Percentiles rank a stretch among this genome's conserved stretches.
phyloP scores from a whole-genome alignment of 2,888 invertebrate species.

The Temnothorax ravouxi region DNA sequence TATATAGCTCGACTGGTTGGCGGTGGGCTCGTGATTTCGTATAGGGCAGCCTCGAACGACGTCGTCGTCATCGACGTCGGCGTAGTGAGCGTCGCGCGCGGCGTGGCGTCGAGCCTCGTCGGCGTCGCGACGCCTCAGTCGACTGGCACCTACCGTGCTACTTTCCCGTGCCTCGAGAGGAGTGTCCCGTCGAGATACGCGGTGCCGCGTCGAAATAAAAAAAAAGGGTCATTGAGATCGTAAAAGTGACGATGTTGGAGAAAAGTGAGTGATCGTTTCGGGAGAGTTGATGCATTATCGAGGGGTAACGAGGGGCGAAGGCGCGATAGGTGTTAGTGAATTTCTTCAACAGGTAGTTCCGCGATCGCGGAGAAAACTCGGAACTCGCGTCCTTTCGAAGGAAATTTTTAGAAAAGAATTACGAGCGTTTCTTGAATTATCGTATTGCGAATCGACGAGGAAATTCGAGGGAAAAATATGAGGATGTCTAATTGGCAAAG shows the following conservation, averaged over 20 bases:
- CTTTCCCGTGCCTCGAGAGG: slow-evolving; percentile 36
- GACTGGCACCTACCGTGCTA: slow-evolving; percentile 77
- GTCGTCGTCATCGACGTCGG: slow-evolving; percentile 55
- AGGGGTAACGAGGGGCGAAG: not conserved
- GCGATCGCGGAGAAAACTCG: slow-evolving; percentile 24
- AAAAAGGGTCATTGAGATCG: slow-evolving; percentile 9
- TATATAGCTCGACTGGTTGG: slow-evolving; percentile 18
- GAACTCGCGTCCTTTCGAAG: slow-evolving; percentile 12
- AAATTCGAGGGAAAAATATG: not conserved
- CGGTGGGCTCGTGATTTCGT: slow-evolving; percentile 23
- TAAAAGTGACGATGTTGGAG: slow-evolving; percentile 79
- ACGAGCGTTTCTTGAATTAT: not conserved
- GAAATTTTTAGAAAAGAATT: not conserved
- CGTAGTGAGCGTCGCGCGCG: slow-evolving; percentile 50
- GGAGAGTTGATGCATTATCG: slow-evolving; percentile 8
- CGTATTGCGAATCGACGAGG: not conserved
- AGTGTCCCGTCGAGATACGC: slow-evolving; percentile 35
- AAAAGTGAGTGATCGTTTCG: slow-evolving; percentile 83
- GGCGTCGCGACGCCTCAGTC: slow-evolving; percentile 85
- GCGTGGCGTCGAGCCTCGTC: slow-evolving; percentile 64
- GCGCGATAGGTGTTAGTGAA: slow-evolving; percentile 41
- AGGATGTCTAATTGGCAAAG: not conserved
- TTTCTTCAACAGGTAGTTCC: slow-evolving; percentile 72
- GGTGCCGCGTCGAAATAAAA: slow-evolving; percentile 13
- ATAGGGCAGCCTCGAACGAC: slow-evolving; percentile 5